phyloP scores from a whole-genome alignment of 2,888 invertebrate genomes.

The Heliconius cydno region DNA sequence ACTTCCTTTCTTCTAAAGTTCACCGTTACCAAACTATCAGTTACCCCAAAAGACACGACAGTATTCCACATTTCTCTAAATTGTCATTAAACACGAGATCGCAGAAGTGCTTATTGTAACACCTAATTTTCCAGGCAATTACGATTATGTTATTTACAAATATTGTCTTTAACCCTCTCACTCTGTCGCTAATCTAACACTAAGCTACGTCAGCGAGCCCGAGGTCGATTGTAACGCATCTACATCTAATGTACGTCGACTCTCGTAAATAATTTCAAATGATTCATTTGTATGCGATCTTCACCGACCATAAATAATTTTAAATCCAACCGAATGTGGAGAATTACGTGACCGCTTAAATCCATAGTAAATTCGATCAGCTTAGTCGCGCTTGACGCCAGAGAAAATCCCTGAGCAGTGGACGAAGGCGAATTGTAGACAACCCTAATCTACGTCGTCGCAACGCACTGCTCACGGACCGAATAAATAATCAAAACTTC shows the following conservation, averaged over 20 bases:
- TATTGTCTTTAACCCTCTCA: slow-evolving; percentile 85
- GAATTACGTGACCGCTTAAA: slow-evolving; percentile 78
- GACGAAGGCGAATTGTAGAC: slow-evolving; percentile 50
- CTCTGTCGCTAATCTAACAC: slow-evolving; percentile 81
- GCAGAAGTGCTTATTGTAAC: slow-evolving; percentile 66
- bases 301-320: slow-evolving; percentile 69
- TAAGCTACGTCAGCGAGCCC: slow-evolving; percentile 79
- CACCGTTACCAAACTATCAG: neutral
- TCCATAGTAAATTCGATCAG: slow-evolving; percentile 83
- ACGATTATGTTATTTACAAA: slow-evolving; percentile 83
- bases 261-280: slow-evolving; percentile 72
- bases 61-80: neutral
- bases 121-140: slow-evolving; percentile 78
- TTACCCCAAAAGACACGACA: too few relatives aligned
- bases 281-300: slow-evolving; percentile 65
- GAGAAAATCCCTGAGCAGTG: slow-evolving; percentile 65
- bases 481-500: slow-evolving; percentile 67
- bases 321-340: slow-evolving; percentile 70
- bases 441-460: slow-evolving; percentile 41
- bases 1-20: neutral
- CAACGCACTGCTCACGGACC: slow-evolving; percentile 64
- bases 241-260: slow-evolving; percentile 72
- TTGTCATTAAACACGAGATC: slow-evolving; percentile 45
- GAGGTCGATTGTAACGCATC: slow-evolving; percentile 77
- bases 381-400: slow-evolving; percentile 71